These are phyloP conservation scores for Cheumatopsyche charites DNA, from an alignment of 1,140 invertebrate genomes.

Conservation along the genomic window DNA sequence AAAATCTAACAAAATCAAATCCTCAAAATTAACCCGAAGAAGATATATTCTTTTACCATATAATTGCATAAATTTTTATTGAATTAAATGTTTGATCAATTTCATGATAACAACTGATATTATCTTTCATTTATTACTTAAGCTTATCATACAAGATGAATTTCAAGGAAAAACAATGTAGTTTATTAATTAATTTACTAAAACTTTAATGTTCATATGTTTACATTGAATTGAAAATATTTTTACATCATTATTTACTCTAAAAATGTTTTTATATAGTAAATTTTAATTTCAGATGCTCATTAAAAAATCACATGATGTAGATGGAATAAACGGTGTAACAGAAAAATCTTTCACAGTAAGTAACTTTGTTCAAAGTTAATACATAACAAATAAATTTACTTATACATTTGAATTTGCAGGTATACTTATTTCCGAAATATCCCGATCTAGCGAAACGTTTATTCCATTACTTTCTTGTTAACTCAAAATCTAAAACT, in stretches of 20 bases:
- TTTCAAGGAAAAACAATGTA: no score
- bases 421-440: constrained; percentile 79
- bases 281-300: constrained; percentile 64
- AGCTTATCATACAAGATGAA: constrained; percentile 24
- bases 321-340: constrained; percentile 70
- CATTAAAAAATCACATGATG: constrained; percentile 65
- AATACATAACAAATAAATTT: neutral
- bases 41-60: no score
- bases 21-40: no score
- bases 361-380: constrained; percentile 42
- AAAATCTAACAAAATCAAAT: no score
- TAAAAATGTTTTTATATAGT: no score
- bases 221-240: no score
- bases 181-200: no score
- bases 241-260: no score
- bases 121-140: neutral
- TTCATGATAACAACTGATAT: no score
- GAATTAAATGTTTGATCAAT: no score
- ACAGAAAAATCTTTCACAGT: constrained; percentile 68
- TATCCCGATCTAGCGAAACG: constrained; percentile 73
- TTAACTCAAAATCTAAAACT: constrained; percentile 65
- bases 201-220: no score
- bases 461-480: constrained; percentile 69
- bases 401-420: constrained; percentile 50
- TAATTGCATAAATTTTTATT: no score